A percentile compares a stretch with the other conserved stretches of the same genome.
Conservation (phyloP, 2,888 invertebrate species). For the Archips crataeganus region DNA sequence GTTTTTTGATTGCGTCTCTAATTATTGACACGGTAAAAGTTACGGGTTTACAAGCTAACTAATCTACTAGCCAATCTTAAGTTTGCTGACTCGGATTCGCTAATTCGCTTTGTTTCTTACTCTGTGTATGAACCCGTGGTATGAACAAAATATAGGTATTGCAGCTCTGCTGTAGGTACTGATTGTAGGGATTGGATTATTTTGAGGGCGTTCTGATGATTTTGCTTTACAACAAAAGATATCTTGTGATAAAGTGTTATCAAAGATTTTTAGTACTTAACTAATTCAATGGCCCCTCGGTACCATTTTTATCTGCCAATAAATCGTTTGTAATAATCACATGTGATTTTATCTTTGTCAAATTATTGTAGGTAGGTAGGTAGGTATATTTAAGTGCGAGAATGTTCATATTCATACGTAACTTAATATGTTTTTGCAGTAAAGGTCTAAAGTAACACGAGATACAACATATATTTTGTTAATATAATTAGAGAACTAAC, state of each 20-base stretch:
- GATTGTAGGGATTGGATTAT: slow-evolving; percentile 32
- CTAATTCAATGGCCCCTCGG: not conserved
- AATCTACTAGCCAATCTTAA: too few relatives aligned
- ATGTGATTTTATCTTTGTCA: too few relatives aligned
- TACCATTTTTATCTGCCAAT: not conserved
- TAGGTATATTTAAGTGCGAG: not conserved
- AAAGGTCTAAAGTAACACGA: not conserved
- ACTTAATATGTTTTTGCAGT: not conserved
- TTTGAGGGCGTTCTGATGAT: slow-evolving; percentile 7
- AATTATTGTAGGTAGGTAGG: too few relatives aligned
- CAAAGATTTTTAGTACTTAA: not conserved
- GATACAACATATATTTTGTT: not conserved
- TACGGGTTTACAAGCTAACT: too few relatives aligned
- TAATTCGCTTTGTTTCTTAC: too few relatives aligned
- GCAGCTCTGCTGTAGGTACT: not conserved
- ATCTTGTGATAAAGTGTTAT: not conserved
- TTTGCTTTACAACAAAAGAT: not conserved
- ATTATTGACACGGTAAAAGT: too few relatives aligned
- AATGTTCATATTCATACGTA: not conserved
- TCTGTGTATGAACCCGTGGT: too few relatives aligned
- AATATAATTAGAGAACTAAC: slow-evolving; percentile 22
- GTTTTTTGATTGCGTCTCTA: too few relatives aligned
- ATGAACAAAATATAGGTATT: too few relatives aligned
- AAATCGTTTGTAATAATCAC: too few relatives aligned
- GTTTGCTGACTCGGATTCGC: too few relatives aligned